These are phyloP conservation scores for Hiodon tergisus DNA, from an alignment of 2,113 vertebrate genomes.

Conservation along the genomic window DNA sequence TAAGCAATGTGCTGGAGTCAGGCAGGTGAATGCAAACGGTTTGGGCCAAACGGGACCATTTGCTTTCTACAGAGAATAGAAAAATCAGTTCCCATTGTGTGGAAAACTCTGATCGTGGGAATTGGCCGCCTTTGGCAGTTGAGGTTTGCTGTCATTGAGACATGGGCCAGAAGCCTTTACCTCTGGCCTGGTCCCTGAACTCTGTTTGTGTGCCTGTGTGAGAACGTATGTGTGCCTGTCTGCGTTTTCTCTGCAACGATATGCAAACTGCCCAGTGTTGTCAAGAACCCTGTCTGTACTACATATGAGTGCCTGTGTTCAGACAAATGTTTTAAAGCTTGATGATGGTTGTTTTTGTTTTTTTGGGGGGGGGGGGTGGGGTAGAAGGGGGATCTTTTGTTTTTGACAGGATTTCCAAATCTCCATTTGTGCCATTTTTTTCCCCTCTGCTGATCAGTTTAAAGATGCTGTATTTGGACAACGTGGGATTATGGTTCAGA, in stretches of 20 bases:
- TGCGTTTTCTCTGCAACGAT: conserved; percentile 7
- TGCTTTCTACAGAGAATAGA: background rate
- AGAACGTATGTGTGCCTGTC: background rate
- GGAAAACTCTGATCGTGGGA: background rate
- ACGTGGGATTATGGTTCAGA: background rate
- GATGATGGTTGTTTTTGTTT: background rate
- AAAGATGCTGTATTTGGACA: background rate
- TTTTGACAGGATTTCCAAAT: background rate
- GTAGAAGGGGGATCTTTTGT: too few relatives aligned
- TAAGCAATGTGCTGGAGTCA: too few relatives aligned
- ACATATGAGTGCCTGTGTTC: background rate
- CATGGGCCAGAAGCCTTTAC: background rate
- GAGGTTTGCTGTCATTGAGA: background rate
- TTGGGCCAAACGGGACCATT: background rate
- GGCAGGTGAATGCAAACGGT: too few relatives aligned
- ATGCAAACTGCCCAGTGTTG: conserved; percentile 16
- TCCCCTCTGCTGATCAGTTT: background rate
- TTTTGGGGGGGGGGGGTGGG: background rate
- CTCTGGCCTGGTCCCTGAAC: background rate
- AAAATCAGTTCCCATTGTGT: background rate
- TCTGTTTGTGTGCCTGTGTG: conserved; percentile 9
- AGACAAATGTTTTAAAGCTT: background rate
- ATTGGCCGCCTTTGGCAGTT: background rate
- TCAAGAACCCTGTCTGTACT: background rate
- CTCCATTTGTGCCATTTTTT: background rate